Conservation (phyloP, 2,797 vertebrate species). For the Eidolon dupreanum region DNA sequence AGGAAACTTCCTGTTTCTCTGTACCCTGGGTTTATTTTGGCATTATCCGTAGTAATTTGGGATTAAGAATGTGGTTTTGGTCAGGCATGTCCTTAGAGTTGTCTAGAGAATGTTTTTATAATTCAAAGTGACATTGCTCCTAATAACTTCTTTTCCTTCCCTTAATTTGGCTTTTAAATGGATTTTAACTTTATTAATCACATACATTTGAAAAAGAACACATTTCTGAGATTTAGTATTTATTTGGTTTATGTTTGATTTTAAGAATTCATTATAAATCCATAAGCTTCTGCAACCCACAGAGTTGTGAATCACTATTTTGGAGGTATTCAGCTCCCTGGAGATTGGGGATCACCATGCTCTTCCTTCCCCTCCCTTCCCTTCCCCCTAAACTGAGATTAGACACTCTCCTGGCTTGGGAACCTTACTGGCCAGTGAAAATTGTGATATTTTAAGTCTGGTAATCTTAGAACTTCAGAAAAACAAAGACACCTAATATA, state of each 20-base stretch:
- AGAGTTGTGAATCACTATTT: not conserved
- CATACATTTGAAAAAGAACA: slow-evolving; percentile 13
- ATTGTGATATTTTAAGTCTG: not conserved
- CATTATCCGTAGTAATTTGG: not conserved
- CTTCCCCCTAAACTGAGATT: slow-evolving; percentile 2
- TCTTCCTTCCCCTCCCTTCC: not conserved
- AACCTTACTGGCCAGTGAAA: not conserved
- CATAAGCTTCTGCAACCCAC: not conserved
- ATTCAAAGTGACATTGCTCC: not conserved
- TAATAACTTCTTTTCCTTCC: not conserved
- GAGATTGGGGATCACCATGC: not conserved
- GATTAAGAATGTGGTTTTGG: not conserved
- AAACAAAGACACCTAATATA: not conserved
- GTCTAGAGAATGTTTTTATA: not conserved
- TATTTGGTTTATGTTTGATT: not conserved
- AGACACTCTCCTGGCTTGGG: not conserved
- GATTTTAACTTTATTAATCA: slow-evolving; percentile 42
- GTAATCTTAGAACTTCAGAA: slow-evolving; percentile 20
- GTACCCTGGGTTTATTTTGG: not conserved
- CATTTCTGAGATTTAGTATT: slow-evolving; percentile 3
- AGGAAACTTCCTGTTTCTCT: not conserved
- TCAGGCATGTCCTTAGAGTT: not conserved
- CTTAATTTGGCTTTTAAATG: slow-evolving; percentile 28
- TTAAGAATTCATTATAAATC: slow-evolving; percentile 1
- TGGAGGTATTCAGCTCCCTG: not conserved